phyloP scores from a whole-genome alignment of 2,888 invertebrate genomes.

The Phaedon cochleariae region DNA sequence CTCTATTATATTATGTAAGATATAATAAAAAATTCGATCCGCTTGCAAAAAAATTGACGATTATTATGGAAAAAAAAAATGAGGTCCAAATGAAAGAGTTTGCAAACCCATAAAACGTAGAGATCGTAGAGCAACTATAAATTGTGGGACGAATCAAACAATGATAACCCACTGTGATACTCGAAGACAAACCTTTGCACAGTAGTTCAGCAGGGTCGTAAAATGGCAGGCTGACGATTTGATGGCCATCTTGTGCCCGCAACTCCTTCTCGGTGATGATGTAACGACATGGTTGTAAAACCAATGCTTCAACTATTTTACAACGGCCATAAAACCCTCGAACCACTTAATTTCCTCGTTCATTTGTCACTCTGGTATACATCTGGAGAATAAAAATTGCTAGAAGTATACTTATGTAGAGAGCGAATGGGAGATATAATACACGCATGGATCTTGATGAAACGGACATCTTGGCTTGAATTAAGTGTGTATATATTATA shows the following conservation, averaged over 20 bases:
- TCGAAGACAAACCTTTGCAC: slow-evolving; percentile 26
- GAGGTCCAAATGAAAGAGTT: not conserved
- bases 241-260: slow-evolving; percentile 51
- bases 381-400: not conserved
- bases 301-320: slow-evolving; percentile 37
- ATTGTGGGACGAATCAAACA: not conserved
- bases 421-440: no score
- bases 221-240: slow-evolving; percentile 45
- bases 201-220: slow-evolving; percentile 34
- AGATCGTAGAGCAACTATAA: not conserved
- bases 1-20: no score
- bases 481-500: no score
- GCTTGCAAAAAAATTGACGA: no score
- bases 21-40: no score
- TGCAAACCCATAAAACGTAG: not conserved
- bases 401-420: not conserved
- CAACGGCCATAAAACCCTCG: slow-evolving; percentile 22
- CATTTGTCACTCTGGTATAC: not conserved
- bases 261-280: slow-evolving; percentile 39
- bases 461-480: no score
- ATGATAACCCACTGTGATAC: slow-evolving; percentile 5
- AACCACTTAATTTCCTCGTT: slow-evolving; percentile 13
- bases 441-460: no score
- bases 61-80: no score
- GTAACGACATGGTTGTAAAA: slow-evolving; percentile 50